Evolutionary conservation across 1,140 invertebrate genomes (phyloP), one percentile per base, ranked within the genome.

Genomic region (Paracyclopina nana): DNA sequence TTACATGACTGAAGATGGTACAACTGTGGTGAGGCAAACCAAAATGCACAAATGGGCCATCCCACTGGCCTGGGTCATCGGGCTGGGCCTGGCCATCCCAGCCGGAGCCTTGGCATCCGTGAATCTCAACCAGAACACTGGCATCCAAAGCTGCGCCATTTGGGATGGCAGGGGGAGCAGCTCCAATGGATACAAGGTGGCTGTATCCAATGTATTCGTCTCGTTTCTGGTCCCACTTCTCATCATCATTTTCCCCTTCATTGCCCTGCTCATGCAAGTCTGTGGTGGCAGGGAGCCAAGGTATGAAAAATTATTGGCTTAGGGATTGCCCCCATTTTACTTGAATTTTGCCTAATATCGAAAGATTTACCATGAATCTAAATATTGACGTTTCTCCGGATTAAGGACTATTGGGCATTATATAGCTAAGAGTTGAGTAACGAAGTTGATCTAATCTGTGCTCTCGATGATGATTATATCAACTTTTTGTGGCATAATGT

Each of bases 31-130:
- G 12, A 11, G 45, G 4, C 20, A 48, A 30, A 48, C 25, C 25
- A 48, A 48, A 28, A 52, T 53, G 52, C 44, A 50, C 20, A 53
- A 53, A 40, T 49, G 44, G 52, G 3, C 43, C 27, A 53, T 53
- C 26, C 48, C 48, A 27, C 46, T 50, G 8, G 27, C 30, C 14
- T 30, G 27, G 26, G 44, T 50, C 2, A 38, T 53, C 16, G 50
- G 50, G 2, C 34, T 53, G 26, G 27, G 45, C 4, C n/a, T 53
- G n/a, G 26, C 52, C n/a, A 24, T 50, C 6, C 48, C 48, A 20
- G 48, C 48, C 12, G 44, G 52, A 52, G 41, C 52, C 11, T 12
- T 49, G 9, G 45, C 52, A 3, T 34, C 20, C 14, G 20, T 28
- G 18, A 29, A 26, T 4, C 20, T 26, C 12, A 48, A 48, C 22